Percentiles rank a stretch among this genome's conserved stretches.
Conservation (phyloP, 2,888 invertebrate genomes). For the Agrilus biguttatus region DNA sequence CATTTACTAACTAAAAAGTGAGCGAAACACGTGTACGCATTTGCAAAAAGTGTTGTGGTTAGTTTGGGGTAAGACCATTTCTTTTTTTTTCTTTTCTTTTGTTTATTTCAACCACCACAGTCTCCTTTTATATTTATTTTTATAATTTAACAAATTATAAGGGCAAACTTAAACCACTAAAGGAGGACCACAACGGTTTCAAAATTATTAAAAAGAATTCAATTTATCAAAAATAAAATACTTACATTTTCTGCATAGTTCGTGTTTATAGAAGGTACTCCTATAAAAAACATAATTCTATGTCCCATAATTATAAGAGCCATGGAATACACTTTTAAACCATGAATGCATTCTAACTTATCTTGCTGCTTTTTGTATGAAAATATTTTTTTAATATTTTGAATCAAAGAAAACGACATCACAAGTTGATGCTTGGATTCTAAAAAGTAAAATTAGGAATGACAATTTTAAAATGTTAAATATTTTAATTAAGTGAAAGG, state of each 20-base stretch:
- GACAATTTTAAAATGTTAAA: no score
- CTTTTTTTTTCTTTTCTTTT: no score
- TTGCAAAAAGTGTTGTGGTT: no score
- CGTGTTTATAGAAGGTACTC: conserved; percentile 52
- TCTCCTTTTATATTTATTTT: no score
- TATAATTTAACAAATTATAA: no score
- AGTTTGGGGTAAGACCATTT: no score
- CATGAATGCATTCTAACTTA: conserved; percentile 43
- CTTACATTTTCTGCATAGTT: conserved; percentile 45
- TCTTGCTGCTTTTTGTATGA: conserved; percentile 39
- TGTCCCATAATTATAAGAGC: conserved; percentile 51
- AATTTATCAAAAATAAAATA: conserved; percentile 2
- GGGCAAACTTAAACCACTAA: no score
- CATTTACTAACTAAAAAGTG: no score
- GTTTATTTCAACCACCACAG: no score
- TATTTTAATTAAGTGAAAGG: no score
- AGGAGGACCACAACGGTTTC: conserved; percentile 34
- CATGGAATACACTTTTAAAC: conserved; percentile 53
- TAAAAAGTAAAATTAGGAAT: no score
- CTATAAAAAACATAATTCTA: conserved; percentile 47
- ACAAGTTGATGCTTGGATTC: conserved; percentile 15
- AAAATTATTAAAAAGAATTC: conserved; percentile 12
- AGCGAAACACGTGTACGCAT: no score
- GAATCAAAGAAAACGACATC: conserved; percentile 43
- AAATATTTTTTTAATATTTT: conserved; percentile 43